These are phyloP conservation scores for Xanthorhoe spadicearia DNA, from an alignment of 2,888 invertebrate species.

Conservation along the genomic window DNA sequence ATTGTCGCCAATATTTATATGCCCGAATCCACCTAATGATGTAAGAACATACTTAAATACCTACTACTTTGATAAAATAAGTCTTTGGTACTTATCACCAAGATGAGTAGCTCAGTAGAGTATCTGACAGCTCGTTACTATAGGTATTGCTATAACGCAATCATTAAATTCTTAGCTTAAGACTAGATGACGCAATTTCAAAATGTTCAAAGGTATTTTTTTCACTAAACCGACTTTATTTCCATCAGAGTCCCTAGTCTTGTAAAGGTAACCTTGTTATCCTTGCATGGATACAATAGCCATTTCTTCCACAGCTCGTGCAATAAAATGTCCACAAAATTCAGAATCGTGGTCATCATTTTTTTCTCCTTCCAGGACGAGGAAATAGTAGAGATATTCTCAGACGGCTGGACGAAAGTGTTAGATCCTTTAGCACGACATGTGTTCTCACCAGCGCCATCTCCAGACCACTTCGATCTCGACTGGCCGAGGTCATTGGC, in stretches of 20 bases:
- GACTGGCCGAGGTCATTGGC: constrained; percentile 89
- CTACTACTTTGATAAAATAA: too few species aligned
- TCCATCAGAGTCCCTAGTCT: too few species aligned
- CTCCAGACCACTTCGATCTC: constrained; percentile 84
- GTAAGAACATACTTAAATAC: constrained; percentile 38
- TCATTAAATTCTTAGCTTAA: too few species aligned
- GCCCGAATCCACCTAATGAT: constrained; percentile 78
- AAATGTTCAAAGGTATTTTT: too few species aligned
- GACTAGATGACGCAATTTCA: too few species aligned
- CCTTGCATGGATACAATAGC: too few species aligned
- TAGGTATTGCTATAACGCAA: too few species aligned
- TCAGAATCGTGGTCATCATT: neutral
- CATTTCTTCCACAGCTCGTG: neutral
- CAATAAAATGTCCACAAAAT: neutral
- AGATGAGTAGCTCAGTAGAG: too few species aligned
- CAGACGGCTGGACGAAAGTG: constrained; percentile 90
- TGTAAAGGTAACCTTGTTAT: too few species aligned
- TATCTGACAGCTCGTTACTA: too few species aligned
- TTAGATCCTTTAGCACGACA: constrained; percentile 84
- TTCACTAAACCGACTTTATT: too few species aligned
- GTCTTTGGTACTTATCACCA: too few species aligned
- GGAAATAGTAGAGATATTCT: constrained; percentile 91
- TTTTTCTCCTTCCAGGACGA: constrained; percentile 72
- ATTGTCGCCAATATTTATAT: constrained; percentile 85
- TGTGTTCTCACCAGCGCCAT: constrained; percentile 82